These are phyloP conservation scores for Eleginops maclovinus DNA, from an alignment of 2,113 vertebrate genomes.

Conservation along the genomic window DNA sequence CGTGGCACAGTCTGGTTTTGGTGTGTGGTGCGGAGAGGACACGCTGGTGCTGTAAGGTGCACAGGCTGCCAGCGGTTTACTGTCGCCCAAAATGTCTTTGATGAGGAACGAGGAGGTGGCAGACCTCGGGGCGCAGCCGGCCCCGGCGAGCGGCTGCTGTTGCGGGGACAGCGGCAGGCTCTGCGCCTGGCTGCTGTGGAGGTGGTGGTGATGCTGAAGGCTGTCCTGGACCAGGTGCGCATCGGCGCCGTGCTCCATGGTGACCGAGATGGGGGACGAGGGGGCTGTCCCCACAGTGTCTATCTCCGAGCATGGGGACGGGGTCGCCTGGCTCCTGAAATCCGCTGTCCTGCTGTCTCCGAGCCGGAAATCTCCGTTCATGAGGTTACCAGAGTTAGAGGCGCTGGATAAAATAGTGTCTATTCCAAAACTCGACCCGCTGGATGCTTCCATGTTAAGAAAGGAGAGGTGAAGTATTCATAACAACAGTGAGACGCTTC, in stretches of 20 bases:
- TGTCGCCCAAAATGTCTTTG: slow-evolving; percentile 99
- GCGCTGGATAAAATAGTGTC: slow-evolving; percentile 95
- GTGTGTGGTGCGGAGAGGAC: slow-evolving; percentile 92
- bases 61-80: slow-evolving; percentile 97
- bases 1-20: slow-evolving; percentile 90
- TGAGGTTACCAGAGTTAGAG: slow-evolving; percentile 89
- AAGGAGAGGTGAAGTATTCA: slow-evolving; percentile 84
- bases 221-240: slow-evolving; percentile 87
- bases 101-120: slow-evolving; percentile 98
- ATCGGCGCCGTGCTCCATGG: slow-evolving; percentile 90
- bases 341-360: slow-evolving; percentile 91
- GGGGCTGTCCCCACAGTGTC: slow-evolving; percentile 95
- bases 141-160: slow-evolving; percentile 83
- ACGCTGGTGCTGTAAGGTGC: slow-evolving; percentile 98
- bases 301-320: slow-evolving; percentile 94
- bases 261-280: slow-evolving; percentile 96
- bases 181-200: slow-evolving; percentile 79
- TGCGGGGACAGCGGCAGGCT: slow-evolving; percentile 85
- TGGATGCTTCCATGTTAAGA: slow-evolving; percentile 94
- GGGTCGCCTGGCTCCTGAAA: slow-evolving; percentile 92
- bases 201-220: slow-evolving; percentile 79
- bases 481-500: slow-evolving; percentile 79
- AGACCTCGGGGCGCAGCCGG: slow-evolving; percentile 92
- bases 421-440: slow-evolving; percentile 97
- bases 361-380: slow-evolving; percentile 95